These are phyloP conservation scores for Sialis lutaria DNA, from an alignment of 2,888 invertebrate genomes.

Conservation along the genomic window DNA sequence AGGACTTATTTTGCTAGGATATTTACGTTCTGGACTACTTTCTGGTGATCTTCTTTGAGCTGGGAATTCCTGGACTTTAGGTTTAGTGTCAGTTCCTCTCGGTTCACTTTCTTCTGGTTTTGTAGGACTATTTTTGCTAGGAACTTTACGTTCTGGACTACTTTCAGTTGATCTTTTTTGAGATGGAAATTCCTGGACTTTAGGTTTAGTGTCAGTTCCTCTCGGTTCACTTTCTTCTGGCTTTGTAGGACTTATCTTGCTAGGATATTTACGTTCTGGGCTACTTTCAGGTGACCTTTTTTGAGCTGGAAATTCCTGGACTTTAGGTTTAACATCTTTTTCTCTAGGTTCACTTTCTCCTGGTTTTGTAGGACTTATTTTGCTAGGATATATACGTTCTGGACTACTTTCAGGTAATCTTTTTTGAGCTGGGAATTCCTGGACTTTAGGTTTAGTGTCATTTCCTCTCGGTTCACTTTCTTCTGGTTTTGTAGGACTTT, in stretches of 20 bases:
- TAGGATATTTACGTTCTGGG: background rate
- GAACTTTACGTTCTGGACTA: constrained; percentile 6
- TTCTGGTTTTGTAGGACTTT: background rate
- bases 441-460: background rate
- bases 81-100: constrained; percentile 5
- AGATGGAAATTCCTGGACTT: constrained; percentile 7
- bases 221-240: background rate
- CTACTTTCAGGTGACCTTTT: constrained; percentile 8
- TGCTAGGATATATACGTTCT: constrained; percentile 4
- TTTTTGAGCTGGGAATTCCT: constrained; percentile 8
- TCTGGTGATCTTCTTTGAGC: constrained; percentile 10
- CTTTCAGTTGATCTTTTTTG: constrained; percentile 8
- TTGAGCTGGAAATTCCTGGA: constrained; percentile 8
- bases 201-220: background rate
- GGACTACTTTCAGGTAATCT: constrained; percentile 8
- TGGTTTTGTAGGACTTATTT: background rate
- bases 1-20: constrained; percentile 9
- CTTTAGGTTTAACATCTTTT: background rate
- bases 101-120: constrained; percentile 7
- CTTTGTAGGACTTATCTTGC: constrained; percentile 2
- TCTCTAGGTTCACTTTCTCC: background rate
- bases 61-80: constrained; percentile 8
- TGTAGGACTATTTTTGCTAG: background rate
- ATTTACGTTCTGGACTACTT: constrained; percentile 8
- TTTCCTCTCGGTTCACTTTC: background rate